Evolutionary conservation across 1,140 invertebrate genomes (phyloP), one percentile per base, ranked within the genome.

Genomic region (Nasonia giraulti): DNA sequence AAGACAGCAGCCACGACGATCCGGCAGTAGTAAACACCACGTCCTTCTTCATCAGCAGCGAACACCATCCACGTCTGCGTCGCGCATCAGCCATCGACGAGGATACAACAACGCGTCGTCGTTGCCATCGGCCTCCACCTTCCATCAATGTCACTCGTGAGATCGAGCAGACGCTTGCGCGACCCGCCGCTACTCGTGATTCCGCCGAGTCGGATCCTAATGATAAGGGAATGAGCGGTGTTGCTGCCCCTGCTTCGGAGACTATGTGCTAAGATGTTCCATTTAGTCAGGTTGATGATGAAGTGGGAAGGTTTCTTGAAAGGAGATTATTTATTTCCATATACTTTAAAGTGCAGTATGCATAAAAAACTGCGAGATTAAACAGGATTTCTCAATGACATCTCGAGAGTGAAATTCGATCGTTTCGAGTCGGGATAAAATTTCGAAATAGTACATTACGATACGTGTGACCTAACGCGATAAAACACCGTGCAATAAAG

Each of bases 161-260:
- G 82, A 92, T 93, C 37, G 92, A 93, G 40, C 92, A 93, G 33
- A 93, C 92, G 10, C 88, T 93, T 0, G 91, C 92, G 4, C 87
- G 91, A 73, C 92, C 92, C 14, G 85, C 91, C 8, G 89, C 90
- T 1, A 92, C 91, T 10, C 88, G 92, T 4, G 92, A 93, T 5
- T 89, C 89, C 0, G 89, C 91, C 55, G 87, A 78, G 2, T 85
- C 89, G 0, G 91, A 92, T 73, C 88, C 89, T 0, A 91, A 87
- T 12, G 91, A 93, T 40, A 91, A 93, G 79, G 89, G 85, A 40
- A 87, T 92, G 77, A 88, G 82, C 17, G 89, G 71, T 17, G 89
- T 90, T 68, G 90, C 92, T 20, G 90, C 92, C 0, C 92, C 92
- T 5, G 92, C 92, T 69, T 93, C 92, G 2, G 92, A 93, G 88